Evolutionary conservation across 2,797 vertebrate species (phyloP), one percentile per base, ranked within the genome.

Genomic region (Hippopotamyrus pictus): DNA sequence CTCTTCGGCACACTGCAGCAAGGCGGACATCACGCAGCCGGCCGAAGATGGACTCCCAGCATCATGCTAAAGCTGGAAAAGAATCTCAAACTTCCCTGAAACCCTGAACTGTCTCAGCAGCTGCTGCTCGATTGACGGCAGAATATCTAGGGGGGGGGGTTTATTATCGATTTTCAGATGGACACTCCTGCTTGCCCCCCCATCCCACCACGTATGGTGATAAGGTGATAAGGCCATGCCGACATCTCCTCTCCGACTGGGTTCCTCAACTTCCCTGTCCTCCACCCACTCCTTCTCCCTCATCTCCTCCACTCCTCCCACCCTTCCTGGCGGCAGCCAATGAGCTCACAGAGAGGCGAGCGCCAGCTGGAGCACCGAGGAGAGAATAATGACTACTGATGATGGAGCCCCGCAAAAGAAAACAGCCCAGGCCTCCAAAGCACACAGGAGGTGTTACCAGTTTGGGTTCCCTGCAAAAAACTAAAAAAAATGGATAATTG

Each of bases 271-370:
- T 14, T 14, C 11, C 33, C 17, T 14, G 48, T 33, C 46, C 12
- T 29, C 11, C 62, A 48, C n/a, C 62, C 5, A 19, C 25, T 86
- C 57, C 69, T 50, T 88, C 86, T 50, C 73, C 84, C 90, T 69
- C 51, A 86, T 88, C 90, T 92, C 79, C 94, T 93, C 94, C 94
- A 94, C 90, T 95, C 91, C 94, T 93, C 95, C 93, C 93, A 92
- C 94, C 94, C 93, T 93, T 94, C 92, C 94, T 22, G 19, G 37
- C 22, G 0, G 22, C 50, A 48, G 41, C 50, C 69, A 44, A 69
- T 79, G 65, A 62, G 86, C 69, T 62, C 41, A 41, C 6, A 46
- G 86, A 53, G 19, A 41, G 19, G 12, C 86, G 48, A 62, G 33
- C 3, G 22, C 86, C 86, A 88, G 89, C 19, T 82, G 86, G 89